Percentiles rank a stretch among this genome's conserved stretches.
phyloP scores from a whole-genome alignment of 2,113 vertebrate genomes.

The Abramis brama region DNA sequence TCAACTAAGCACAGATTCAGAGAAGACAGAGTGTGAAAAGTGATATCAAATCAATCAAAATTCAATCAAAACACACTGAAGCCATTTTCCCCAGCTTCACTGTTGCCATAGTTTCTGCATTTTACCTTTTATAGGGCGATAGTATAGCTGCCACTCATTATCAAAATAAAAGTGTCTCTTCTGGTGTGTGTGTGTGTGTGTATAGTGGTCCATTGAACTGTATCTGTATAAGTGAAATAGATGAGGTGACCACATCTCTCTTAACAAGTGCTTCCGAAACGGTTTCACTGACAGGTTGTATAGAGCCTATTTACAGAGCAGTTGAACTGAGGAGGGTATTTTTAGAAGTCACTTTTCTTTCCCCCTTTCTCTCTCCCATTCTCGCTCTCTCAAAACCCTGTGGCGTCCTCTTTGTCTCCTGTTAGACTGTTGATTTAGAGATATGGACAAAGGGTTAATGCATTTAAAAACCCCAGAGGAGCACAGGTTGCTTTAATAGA shows the following conservation, averaged over 20 bases:
- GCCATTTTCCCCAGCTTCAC: background rate
- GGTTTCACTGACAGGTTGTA: constrained; percentile 42
- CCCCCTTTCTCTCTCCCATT: background rate
- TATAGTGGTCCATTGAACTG: constrained; percentile 36
- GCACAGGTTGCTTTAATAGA: constrained; percentile 24
- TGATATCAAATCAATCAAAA: constrained; percentile 9
- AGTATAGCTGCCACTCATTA: background rate
- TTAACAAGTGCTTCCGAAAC: constrained; percentile 48
- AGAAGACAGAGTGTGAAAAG: background rate
- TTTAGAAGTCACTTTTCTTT: constrained; percentile 46
- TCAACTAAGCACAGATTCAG: background rate
- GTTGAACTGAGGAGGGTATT: constrained; percentile 50
- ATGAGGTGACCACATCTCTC: constrained; percentile 46
- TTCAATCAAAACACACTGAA: background rate
- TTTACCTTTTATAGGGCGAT: background rate
- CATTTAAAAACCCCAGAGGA: constrained; percentile 21
- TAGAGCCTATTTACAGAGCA: constrained; percentile 53
- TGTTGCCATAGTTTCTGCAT: background rate
- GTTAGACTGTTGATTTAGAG: constrained; percentile 32
- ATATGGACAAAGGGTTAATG: constrained; percentile 47
- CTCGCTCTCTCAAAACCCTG: constrained; percentile 1
- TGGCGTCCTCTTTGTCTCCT: constrained; percentile 41
- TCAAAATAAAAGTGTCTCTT: constrained; percentile 5
- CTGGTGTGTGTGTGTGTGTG: background rate
- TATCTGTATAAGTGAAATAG: constrained; percentile 41